Evolutionary conservation across 2,888 invertebrate genomes (phyloP).

Genomic region (Cataglyphis livida): DNA sequence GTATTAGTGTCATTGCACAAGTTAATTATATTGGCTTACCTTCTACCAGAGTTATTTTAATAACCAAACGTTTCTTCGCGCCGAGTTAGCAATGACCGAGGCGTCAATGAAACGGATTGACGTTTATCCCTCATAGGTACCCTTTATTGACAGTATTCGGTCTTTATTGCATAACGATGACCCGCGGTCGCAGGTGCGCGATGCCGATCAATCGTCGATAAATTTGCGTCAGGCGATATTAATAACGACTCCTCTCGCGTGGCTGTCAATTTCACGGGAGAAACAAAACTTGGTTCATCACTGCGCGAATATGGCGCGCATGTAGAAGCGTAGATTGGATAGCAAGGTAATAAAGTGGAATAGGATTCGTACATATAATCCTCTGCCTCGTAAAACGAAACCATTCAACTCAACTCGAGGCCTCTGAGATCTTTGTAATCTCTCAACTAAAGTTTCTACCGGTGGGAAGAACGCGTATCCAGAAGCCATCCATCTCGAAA

Average conservation of each 20-base stretch:
- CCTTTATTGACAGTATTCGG: constrained; percentile 21
- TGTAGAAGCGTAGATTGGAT: background rate
- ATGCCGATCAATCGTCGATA: constrained; percentile 36
- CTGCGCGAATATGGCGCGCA: background rate
- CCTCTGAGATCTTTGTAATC: constrained; percentile 50
- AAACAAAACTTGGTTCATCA: constrained; percentile 22
- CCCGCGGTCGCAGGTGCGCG: constrained; percentile 32
- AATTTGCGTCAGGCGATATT: constrained; percentile 30
- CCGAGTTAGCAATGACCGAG: background rate
- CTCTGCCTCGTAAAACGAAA: constrained; percentile 36
- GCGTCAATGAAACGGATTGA: constrained; percentile 12
- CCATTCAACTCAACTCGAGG: background rate
- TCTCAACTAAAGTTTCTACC: constrained; percentile 54
- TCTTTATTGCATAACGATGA: constrained; percentile 13
- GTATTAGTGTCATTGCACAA: background rate
- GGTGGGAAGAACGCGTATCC: constrained; percentile 34
- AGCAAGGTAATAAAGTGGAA: background rate
- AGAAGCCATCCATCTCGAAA: constrained; percentile 70
- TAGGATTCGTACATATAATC: constrained; percentile 27
- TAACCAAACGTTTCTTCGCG: background rate
- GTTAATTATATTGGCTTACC: background rate
- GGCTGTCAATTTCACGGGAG: background rate
- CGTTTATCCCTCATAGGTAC: constrained; percentile 23
- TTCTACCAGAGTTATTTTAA: constrained; percentile 12
- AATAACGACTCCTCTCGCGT: constrained; percentile 12